Evolutionary conservation across 64 coral and sea anemone species (phyloP).

Genomic region (Dendronephthya gigantea): DNA sequence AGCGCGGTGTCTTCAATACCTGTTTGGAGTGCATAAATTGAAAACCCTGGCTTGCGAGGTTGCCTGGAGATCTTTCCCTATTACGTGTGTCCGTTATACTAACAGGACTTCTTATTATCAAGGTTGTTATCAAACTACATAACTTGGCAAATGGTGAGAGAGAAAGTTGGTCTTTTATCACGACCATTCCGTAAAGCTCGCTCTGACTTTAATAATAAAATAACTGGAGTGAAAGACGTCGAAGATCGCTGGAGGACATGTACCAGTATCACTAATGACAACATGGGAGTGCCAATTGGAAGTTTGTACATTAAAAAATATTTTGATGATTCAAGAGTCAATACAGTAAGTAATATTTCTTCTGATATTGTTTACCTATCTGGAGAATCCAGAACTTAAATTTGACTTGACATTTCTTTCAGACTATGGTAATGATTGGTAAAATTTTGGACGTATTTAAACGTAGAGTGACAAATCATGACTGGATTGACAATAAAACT

Average conservation of each 20-base stretch:
- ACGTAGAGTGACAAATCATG: conserved; percentile 57
- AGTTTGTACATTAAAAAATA: conserved; percentile 71
- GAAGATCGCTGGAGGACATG: conserved; percentile 95
- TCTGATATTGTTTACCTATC: neutral
- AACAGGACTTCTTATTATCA: neutral
- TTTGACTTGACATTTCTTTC: too few relatives aligned
- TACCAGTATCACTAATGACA: conserved; percentile 96
- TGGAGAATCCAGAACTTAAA: neutral
- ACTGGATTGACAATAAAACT: conserved; percentile 87
- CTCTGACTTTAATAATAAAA: conserved; percentile 73
- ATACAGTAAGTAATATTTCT: conserved; percentile 39
- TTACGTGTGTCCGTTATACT: too few relatives aligned
- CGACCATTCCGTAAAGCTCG: conserved; percentile 77
- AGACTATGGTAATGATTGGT: conserved; percentile 71
- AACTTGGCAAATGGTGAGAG: conserved; percentile 92
- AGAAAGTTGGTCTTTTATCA: conserved; percentile 74
- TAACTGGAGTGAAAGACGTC: conserved; percentile 78
- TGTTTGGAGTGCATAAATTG: too few relatives aligned
- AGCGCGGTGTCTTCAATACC: too few relatives aligned
- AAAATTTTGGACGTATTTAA: conserved; percentile 86
- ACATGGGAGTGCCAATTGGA: conserved; percentile 87
- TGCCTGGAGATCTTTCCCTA: too few relatives aligned
- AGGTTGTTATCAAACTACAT: conserved; percentile 95
- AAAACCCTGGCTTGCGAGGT: too few relatives aligned
- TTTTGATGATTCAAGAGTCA: conserved; percentile 56